Evolutionary conservation across 2,113 vertebrate species (phyloP), one percentile per base, ranked within the genome.

Genomic region (Cynoglossus semilaevis): DNA sequence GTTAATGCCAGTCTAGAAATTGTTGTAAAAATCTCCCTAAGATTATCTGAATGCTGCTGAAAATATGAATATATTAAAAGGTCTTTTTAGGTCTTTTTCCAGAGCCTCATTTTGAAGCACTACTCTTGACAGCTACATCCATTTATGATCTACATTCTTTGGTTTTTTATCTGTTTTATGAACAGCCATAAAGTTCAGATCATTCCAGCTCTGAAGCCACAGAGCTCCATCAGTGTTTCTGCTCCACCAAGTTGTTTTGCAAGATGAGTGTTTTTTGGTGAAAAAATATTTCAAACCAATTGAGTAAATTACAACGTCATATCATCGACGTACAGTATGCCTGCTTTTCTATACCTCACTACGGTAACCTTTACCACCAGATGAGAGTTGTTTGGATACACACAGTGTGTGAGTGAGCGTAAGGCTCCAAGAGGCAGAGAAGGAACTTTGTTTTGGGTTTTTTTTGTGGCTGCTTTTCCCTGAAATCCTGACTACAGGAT

Each of bases 401-500:
- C 43, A 40, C 44, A 42, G 54, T 45, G 63, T 0, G 42, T 5
- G 47, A 16, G 49, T 15, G 29, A 5, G 14, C 15, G 13, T 36
- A 14, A 12, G 18, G 14, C 11, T 41, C 8, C 12, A 38, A 52
- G 50, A 49, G 47, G n/a, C 46, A 59, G 43, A 59, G 19, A 18
- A 9, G 8, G 36, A 15, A 29, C 56, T 81, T 76, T 81, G 63
- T 74, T 75, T 74, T 75, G 35, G 55, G 44, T 58, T 38, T 43
- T 54, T 58, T 57, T 38, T 29, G 68, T 79, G 67, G 69, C 76
- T 65, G n/a, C n/a, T 18, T 79, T 88, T 88, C 86, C 82, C 82
- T 81, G 82, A 88, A 88, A 77, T 70, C 72, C 63, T 74, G 66
- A 66, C 74, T 58, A 1, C 9, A 45, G 74, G 71, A 69, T 59